Conservation (phyloP, 2,888 invertebrate species). For the Heteromurus nitidus region DNA sequence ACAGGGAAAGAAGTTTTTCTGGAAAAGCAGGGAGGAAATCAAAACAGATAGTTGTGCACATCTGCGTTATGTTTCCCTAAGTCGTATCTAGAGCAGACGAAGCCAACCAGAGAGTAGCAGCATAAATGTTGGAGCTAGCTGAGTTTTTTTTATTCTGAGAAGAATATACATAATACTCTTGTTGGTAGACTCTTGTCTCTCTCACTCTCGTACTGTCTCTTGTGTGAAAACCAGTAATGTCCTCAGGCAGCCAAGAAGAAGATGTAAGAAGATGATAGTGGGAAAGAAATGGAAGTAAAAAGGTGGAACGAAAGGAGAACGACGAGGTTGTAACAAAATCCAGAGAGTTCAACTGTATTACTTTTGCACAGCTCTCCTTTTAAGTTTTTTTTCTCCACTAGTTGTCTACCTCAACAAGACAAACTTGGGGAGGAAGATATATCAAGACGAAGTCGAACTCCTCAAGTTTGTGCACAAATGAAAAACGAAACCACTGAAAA, state of each 20-base stretch:
- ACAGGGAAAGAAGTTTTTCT: too few relatives aligned
- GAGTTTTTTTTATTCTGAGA: too few relatives aligned
- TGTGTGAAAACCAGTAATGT: slow-evolving; percentile 62
- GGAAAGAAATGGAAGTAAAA: neutral
- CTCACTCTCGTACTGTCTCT: too few relatives aligned
- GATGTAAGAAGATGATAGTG: slow-evolving; percentile 21
- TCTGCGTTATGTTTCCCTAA: too few relatives aligned
- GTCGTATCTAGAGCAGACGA: too few relatives aligned
- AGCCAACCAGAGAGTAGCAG: too few relatives aligned
- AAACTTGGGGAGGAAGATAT: neutral
- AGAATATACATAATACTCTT: too few relatives aligned
- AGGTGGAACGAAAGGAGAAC: neutral
- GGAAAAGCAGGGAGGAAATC: neutral
- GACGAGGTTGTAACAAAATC: neutral
- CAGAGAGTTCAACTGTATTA: neutral
- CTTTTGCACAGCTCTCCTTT: too few relatives aligned
- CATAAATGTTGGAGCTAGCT: too few relatives aligned
- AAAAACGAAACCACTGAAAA: slow-evolving; percentile 6
- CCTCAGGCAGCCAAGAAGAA: slow-evolving; percentile 46
- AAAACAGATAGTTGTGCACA: too few relatives aligned
- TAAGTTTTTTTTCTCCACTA: too few relatives aligned
- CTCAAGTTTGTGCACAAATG: neutral
- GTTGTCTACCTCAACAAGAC: neutral
- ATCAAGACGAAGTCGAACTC: neutral
- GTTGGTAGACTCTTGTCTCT: slow-evolving; percentile 37